Conservation (phyloP, 1,140 invertebrate genomes). For the Lasioglossum albipes region DNA sequence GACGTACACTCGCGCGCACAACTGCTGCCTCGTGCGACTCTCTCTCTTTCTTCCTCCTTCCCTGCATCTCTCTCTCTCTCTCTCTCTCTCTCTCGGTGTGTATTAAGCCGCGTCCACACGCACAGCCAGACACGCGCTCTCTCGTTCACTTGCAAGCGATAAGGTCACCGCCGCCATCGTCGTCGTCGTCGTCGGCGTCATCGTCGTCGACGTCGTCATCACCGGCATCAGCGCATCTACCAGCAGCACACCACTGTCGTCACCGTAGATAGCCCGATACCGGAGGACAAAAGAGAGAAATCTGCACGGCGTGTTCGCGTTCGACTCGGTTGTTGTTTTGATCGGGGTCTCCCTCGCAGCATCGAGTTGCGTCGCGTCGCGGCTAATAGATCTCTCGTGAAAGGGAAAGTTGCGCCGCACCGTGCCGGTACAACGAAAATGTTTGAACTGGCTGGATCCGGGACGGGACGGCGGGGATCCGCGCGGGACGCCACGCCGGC, state of each 20-base stretch:
- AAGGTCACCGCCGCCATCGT: slow-evolving; percentile 39
- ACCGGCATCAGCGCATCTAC: slow-evolving; percentile 4
- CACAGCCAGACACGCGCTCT: slow-evolving; percentile 24
- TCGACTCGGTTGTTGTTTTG: slow-evolving; percentile 13
- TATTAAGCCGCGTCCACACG: slow-evolving; percentile 53
- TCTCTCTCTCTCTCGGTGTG: slow-evolving; percentile 9
- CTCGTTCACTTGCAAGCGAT: slow-evolving; percentile 41
- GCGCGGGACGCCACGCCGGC: too few species aligned
- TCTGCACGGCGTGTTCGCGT: not conserved
- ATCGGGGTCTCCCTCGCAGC: not conserved
- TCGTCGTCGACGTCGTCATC: slow-evolving; percentile 24
- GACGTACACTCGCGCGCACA: slow-evolving; percentile 42
- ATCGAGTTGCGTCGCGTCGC: not conserved
- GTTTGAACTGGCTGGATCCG: not conserved
- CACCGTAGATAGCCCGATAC: slow-evolving; percentile 10
- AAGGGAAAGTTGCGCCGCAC: slow-evolving; percentile 37
- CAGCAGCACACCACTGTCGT: not conserved
- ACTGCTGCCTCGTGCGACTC: slow-evolving; percentile 33
- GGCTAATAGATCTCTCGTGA: slow-evolving; percentile 1
- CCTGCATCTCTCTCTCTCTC: not conserved
- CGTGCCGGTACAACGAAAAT: slow-evolving; percentile 10
- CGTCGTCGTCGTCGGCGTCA: slow-evolving; percentile 28
- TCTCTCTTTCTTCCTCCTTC: not conserved
- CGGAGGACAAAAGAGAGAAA: slow-evolving; percentile 4
- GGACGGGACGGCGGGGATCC: not conserved